Base-by-base conservation (phyloP, 1,140 invertebrate genomes). In the Adelges cooleyi region DNA sequence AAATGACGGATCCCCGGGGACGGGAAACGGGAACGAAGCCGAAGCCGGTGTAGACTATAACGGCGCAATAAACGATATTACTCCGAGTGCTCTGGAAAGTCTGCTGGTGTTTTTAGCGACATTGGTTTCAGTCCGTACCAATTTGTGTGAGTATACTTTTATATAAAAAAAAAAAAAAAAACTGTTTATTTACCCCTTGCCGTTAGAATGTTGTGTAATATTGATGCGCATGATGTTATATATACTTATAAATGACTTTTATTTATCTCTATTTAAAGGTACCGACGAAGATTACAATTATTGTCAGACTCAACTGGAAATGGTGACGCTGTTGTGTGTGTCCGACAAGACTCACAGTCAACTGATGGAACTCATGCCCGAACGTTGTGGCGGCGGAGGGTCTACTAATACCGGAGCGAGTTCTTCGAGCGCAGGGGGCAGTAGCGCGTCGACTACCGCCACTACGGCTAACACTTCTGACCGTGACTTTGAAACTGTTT, bases 331-430 rank as follows among this genome's bases (percentile, higher is more conserved):
- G 23, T 77, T 97, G 44, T 93, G 92, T 71, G 92, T 95, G 75
- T 84, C 85, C 48, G 93, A 97, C 75, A 91, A 94, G 75, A 96
- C 93, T 1, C 93, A 97, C 76, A 94, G 90, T 69, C 92, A 96
- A 73, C 77, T 97, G 18, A 86, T 94, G 76, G 93, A 97, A 74
- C 76, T 92, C 29, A 93, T 97, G 87, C 94, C 95, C 1, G 93
- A 97, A 77, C 81, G 92, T 23, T 95, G 90, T 71, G 92, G 92
- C 8, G 90, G 89, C 71, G 86, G 87, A 22, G 89, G 92, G 72
- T 29, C 27, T 90, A 46, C 18, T 22, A 38, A 44, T 18, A 48
- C 20, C 40, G 15, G 13, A 3, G 13, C 33, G 3, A n/a, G 22
- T 15, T 15, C 20, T 59, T 6, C 23, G 9, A 36, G 2, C 89